Evolutionary conservation across 1,140 invertebrate species (phyloP).

Genomic region (Pteromalus puparum): DNA sequence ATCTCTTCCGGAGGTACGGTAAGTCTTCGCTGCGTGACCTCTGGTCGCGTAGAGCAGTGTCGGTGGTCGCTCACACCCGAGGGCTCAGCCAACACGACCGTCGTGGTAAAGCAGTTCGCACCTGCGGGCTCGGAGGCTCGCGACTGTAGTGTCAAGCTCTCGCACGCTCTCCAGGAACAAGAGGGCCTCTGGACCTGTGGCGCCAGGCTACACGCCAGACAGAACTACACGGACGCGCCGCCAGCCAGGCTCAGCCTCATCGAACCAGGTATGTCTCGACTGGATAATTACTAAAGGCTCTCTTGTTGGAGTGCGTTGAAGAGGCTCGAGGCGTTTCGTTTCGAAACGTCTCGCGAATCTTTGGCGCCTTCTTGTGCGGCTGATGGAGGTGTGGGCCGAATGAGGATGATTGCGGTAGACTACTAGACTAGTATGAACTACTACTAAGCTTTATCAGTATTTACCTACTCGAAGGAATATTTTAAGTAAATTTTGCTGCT

Average conservation of each 20-base stretch:
- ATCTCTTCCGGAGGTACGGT: constrained; percentile 69
- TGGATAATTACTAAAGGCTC: background rate
- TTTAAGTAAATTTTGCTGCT: too few relatives aligned
- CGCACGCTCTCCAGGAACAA: constrained; percentile 68
- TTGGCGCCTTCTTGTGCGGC: too few relatives aligned
- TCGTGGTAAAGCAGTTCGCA: constrained; percentile 71
- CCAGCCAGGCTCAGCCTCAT: constrained; percentile 73
- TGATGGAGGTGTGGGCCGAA: too few relatives aligned
- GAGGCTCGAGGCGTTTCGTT: background rate
- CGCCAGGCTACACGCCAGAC: constrained; percentile 64
- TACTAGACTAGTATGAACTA: too few relatives aligned
- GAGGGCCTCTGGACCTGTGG: constrained; percentile 72
- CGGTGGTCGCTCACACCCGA: constrained; percentile 71
- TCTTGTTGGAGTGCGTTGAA: background rate
- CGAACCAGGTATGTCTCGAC: constrained; percentile 69
- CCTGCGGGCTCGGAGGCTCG: constrained; percentile 66
- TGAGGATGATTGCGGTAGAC: background rate
- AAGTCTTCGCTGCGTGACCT: constrained; percentile 68
- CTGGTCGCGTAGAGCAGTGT: constrained; percentile 70
- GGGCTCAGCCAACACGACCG: constrained; percentile 70
- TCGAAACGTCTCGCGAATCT: background rate
- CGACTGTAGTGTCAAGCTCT: constrained; percentile 71
- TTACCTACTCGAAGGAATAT: constrained; percentile 13
- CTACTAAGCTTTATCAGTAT: background rate
- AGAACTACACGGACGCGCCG: constrained; percentile 70